Conservation (phyloP, 2,797 vertebrate species). For the Brachyalestes nurse region DNA sequence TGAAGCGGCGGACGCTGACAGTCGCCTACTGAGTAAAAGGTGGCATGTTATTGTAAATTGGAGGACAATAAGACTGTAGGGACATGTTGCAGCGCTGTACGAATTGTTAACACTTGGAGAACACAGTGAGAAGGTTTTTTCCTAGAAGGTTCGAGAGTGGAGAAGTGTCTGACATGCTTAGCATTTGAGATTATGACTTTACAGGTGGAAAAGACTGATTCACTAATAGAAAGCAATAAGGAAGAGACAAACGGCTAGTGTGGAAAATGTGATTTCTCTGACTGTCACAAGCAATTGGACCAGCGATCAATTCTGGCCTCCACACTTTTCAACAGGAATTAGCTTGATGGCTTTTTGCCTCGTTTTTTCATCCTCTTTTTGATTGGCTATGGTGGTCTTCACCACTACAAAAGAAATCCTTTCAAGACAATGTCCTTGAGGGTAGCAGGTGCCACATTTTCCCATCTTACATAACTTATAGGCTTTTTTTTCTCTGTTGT, state of each 20-base stretch:
- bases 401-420: background rate
- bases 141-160: background rate
- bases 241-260: background rate
- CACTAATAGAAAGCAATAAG: constrained; percentile 8
- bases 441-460: background rate
- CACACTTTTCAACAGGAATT: constrained; percentile 25
- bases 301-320: constrained; percentile 15
- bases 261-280: constrained; percentile 19
- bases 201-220: background rate
- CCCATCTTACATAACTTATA: background rate
- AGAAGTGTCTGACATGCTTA: background rate
- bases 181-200: constrained; percentile 7
- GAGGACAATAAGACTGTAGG: constrained; percentile 3
- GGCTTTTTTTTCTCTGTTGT: too few relatives aligned
- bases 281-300: constrained; percentile 22
- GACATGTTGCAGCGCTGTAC: background rate
- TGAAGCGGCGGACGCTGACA: constrained; percentile 2
- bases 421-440: constrained; percentile 23
- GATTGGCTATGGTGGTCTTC: constrained; percentile 12
- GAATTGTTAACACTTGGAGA: background rate
- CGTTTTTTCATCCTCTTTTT: background rate
- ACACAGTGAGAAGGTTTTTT: background rate
- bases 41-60: constrained; percentile 23
- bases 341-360: constrained; percentile 5
- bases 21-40: constrained; percentile 22